Evolutionary conservation across 2,888 invertebrate genomes (phyloP), one percentile per base, ranked within the genome.

Genomic region (Drosophila borealis): DNA sequence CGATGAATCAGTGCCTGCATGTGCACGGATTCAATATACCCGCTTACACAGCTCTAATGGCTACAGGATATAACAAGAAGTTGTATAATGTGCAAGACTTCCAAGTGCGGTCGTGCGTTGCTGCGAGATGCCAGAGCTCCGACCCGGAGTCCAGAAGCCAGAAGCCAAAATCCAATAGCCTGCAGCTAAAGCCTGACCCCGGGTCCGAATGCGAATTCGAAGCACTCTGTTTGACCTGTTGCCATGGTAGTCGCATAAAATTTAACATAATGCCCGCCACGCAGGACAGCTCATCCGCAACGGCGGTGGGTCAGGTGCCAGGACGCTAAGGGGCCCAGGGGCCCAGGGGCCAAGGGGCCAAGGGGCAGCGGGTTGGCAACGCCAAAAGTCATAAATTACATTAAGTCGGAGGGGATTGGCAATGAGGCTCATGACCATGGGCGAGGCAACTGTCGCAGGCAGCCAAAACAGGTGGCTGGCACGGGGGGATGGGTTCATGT

Each of bases 191-290:
- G 51, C 39, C 11, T n/a, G 49, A 36, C 14, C 34, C 36, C 17
- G 45, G 6, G 19, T 25, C 21, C 29, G 39, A 42, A 41, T 44
- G 42, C 21, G 48, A 36, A 44, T 46, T 37, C 39, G 36, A 42
- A 29, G 36, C 56, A 36, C 46, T 37, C 48, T 42, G 53, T 45
- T 70, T 73, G 81, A 81, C 81, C 80, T 72, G 81, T 85, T 81
- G 77, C 80, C 81, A 81, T 85, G 72, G 62, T 68, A 41, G 56
- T 33, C 57, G 55, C 69, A 85, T 85, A 60, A 76, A 85, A 70
- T 72, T 79, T 62, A 82, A 74, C 85, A 76, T 68, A 74, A 85
- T 78, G 65, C 64, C 62, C 48, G 54, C 9, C 48, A 36, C 44
- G 51, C 29, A 37, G 25, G 44, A 48, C 29, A 42, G 25, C 59